phyloP scores from a whole-genome alignment of 2,888 invertebrate genomes.

The Drosophila neonasuta region DNA sequence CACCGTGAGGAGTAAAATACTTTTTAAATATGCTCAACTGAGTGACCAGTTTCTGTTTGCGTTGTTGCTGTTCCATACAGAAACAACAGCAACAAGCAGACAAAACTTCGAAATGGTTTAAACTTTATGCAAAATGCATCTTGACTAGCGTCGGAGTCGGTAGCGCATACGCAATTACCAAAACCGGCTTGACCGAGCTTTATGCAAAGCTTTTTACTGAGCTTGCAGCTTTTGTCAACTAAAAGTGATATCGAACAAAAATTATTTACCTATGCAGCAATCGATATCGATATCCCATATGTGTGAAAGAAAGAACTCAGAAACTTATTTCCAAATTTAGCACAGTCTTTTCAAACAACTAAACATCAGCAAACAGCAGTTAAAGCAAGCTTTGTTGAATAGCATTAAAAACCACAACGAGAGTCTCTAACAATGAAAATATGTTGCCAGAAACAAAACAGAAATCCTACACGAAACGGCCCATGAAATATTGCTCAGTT shows the following conservation, averaged over 20 bases:
- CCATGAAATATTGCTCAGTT: conserved; percentile 66
- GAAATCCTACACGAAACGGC: conserved; percentile 45
- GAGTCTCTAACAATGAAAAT: conserved; percentile 19
- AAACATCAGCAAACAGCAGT: conserved; percentile 26
- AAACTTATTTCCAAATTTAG: conserved; percentile 4
- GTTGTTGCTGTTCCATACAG: conserved; percentile 8
- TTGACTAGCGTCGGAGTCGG: conserved; percentile 12
- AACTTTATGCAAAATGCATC: conserved; percentile 65
- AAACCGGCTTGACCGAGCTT: conserved; percentile 56
- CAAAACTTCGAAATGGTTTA: conserved; percentile 28
- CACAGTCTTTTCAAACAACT: conserved; percentile 7
- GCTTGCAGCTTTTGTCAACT: neutral
- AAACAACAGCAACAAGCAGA: conserved; percentile 8
- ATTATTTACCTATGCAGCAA: neutral
- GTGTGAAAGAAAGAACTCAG: neutral
- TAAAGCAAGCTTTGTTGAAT: conserved; percentile 16
- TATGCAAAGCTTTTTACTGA: neutral
- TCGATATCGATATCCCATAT: neutral
- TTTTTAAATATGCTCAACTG: conserved; percentile 34
- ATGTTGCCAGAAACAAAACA: conserved; percentile 31
- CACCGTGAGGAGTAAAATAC: conserved; percentile 36
- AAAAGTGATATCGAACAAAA: neutral
- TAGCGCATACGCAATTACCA: conserved; percentile 58
- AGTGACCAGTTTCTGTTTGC: conserved; percentile 45
- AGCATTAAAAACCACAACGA: conserved; percentile 28